Evolutionary conservation across 2,797 vertebrate species (phyloP).

Genomic region (Remorina albescens): DNA sequence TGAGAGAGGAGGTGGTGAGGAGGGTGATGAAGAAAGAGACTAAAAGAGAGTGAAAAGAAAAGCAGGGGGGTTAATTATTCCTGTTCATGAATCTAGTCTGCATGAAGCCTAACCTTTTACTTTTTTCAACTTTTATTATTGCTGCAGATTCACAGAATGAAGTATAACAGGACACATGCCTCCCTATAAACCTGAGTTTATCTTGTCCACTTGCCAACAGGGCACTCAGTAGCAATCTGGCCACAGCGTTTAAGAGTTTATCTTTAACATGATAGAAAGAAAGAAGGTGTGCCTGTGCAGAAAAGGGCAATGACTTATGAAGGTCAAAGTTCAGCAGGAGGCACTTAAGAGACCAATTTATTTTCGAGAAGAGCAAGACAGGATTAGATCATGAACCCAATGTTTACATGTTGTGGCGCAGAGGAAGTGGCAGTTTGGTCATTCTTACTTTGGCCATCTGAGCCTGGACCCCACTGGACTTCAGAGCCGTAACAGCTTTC

Average conservation of each 20-base stretch:
- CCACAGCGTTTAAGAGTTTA: slow-evolving; percentile 20
- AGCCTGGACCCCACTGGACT: slow-evolving; percentile 94
- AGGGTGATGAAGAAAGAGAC: slow-evolving; percentile 13
- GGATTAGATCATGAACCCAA: not conserved
- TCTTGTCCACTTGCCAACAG: slow-evolving; percentile 53
- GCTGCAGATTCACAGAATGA: slow-evolving; percentile 9
- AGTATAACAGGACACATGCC: slow-evolving; percentile 22
- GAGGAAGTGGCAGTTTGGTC: not conserved
- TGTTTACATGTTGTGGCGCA: not conserved
- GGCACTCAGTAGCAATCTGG: slow-evolving; percentile 38
- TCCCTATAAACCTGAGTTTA: slow-evolving; percentile 44
- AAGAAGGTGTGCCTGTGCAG: not conserved
- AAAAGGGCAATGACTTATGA: not conserved
- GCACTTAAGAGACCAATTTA: slow-evolving; percentile 21
- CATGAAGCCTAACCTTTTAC: not conserved
- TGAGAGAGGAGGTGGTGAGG: slow-evolving; percentile 22
- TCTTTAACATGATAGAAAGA: slow-evolving; percentile 30
- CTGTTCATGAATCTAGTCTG: slow-evolving; percentile 21
- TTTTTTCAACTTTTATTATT: slow-evolving; percentile 13
- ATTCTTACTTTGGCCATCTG: slow-evolving; percentile 96
- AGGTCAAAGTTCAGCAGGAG: slow-evolving; percentile 31
- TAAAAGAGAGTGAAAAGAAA: slow-evolving; percentile 12
- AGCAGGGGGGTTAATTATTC: slow-evolving; percentile 10
- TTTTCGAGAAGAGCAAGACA: not conserved
- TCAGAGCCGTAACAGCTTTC: slow-evolving; percentile 93